A percentile compares a stretch with the other conserved stretches of the same genome.
Evolutionary conservation across 2,797 vertebrate genomes (phyloP).

Genomic region (Malacoraja senta): DNA sequence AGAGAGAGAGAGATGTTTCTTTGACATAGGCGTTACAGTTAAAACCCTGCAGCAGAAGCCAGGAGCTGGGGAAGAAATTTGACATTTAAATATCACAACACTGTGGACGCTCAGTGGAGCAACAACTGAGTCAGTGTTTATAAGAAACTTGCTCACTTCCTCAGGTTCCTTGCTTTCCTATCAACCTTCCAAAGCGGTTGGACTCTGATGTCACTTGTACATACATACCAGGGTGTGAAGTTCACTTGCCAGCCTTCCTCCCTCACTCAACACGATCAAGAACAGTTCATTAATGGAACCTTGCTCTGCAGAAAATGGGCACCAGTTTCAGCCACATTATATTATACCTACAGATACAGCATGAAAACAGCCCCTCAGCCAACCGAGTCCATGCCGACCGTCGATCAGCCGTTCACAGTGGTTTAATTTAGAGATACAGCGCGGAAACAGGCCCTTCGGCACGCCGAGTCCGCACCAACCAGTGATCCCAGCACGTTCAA

Average conservation of each 20-base stretch:
- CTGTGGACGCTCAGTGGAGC: neutral
- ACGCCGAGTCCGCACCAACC: too few species aligned
- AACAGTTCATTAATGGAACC: neutral
- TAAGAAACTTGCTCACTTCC: neutral
- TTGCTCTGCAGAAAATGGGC: neutral
- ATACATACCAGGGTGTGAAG: neutral
- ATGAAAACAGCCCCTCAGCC: too few species aligned
- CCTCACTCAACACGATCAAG: neutral
- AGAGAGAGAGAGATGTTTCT: neutral
- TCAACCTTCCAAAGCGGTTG: neutral
- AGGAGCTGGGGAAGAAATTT: neutral
- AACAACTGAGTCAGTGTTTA: neutral
- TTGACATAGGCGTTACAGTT: neutral
- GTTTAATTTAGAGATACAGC: too few species aligned
- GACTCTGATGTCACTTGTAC: conserved; percentile 1
- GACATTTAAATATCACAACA: neutral
- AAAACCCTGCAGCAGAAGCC: neutral
- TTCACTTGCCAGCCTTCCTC: neutral
- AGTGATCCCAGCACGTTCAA: too few species aligned
- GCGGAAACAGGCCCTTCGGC: too few species aligned
- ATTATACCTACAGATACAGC: too few species aligned
- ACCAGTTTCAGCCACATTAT: neutral
- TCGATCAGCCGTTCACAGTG: too few species aligned
- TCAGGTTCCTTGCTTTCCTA: neutral
- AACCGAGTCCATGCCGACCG: too few species aligned